These are phyloP conservation scores for Malacoctenus gilli DNA, from an alignment of 2,797 vertebrate species.

Conservation along the genomic window DNA sequence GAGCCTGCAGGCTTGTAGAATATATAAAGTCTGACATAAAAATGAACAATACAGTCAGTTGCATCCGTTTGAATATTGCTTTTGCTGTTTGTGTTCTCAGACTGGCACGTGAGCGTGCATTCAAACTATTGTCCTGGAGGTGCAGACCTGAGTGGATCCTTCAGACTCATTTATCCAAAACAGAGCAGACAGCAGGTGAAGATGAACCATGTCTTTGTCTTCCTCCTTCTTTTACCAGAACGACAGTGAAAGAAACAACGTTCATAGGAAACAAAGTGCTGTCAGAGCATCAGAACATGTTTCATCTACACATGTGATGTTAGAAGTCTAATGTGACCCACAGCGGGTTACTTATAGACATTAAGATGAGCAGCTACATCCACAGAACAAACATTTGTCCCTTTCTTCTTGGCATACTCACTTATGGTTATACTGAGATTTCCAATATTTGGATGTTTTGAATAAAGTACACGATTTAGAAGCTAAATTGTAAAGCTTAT, in stretches of 20 bases:
- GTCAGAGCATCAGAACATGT: too few species aligned
- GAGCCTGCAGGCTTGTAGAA: conserved; percentile 3
- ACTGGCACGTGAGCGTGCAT: conserved; percentile 25
- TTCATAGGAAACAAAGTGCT: not conserved
- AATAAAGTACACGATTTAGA: too few species aligned
- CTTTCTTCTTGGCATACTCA: too few species aligned
- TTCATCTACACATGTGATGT: too few species aligned
- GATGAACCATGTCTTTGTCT: not conserved
- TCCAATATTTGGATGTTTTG: too few species aligned
- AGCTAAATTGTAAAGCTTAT: too few species aligned
- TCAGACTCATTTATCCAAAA: conserved; percentile 65
- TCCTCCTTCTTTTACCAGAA: not conserved
- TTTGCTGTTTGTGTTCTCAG: conserved; percentile 14
- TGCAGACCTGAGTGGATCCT: conserved; percentile 45
- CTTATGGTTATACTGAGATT: too few species aligned
- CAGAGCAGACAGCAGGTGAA: conserved; percentile 36
- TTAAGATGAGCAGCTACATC: too few species aligned
- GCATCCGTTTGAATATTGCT: conserved; percentile 6
- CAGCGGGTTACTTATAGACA: too few species aligned
- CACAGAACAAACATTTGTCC: too few species aligned
- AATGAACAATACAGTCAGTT: conserved; percentile 1
- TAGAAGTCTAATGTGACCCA: too few species aligned
- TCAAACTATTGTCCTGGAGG: conserved; percentile 28
- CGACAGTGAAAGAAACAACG: not conserved
- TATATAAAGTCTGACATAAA: not conserved